Evolutionary conservation across 2,113 vertebrate genomes (phyloP).

Genomic region (Cranoglanis bouderius): DNA sequence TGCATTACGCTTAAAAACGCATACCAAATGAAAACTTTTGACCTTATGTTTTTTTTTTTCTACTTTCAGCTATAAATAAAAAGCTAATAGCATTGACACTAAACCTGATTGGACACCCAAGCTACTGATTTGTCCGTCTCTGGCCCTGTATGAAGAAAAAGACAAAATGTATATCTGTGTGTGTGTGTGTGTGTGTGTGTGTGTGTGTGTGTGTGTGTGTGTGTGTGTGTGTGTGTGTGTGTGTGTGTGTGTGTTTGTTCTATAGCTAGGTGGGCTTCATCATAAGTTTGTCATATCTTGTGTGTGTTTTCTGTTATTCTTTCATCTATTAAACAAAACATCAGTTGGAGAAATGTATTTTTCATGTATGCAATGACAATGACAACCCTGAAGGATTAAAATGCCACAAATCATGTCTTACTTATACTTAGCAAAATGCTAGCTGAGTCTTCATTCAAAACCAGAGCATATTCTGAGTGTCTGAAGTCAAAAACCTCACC

Average conservation of each 20-base stretch:
- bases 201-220: background rate
- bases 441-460: constrained; percentile 38
- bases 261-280: background rate
- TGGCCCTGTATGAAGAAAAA: background rate
- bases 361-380: constrained; percentile 1
- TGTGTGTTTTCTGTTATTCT: constrained; percentile 15
- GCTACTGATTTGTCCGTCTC: background rate
- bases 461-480: constrained; percentile 29
- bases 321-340: constrained; percentile 27
- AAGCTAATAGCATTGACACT: background rate
- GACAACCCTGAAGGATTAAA: constrained; percentile 14
- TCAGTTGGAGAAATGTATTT: constrained; percentile 7
- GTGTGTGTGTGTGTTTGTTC: background rate
- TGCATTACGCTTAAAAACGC: background rate
- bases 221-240: background rate
- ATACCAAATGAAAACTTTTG: background rate
- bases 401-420: constrained; percentile 38
- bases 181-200: background rate
- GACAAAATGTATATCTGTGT: background rate
- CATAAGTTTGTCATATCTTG: background rate
- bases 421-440: constrained; percentile 33
- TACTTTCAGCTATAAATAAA: background rate
- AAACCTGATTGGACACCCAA: background rate
- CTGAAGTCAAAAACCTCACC: constrained; percentile 41
- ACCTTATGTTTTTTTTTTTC: background rate